Evolutionary conservation across 2,113 vertebrate genomes (phyloP).

Genomic region (Tragelaphus imberbis): DNA sequence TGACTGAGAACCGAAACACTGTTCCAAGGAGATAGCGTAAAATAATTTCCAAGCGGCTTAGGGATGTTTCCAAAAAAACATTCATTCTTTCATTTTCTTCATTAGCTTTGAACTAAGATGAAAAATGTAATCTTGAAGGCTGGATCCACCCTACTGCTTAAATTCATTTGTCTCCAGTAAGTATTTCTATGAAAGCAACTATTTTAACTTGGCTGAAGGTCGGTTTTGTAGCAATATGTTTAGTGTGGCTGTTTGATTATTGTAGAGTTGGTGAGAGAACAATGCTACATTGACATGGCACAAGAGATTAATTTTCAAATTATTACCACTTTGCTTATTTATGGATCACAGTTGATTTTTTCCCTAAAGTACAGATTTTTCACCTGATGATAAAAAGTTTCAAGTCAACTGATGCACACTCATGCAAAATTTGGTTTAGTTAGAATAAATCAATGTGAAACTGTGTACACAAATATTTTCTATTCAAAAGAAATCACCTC

Average conservation of each 20-base stretch:
- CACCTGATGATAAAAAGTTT: not conserved
- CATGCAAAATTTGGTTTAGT: not conserved
- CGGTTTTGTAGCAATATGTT: not conserved
- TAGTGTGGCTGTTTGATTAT: not conserved
- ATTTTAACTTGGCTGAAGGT: not conserved
- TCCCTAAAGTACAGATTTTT: not conserved
- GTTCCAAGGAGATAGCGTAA: not conserved
- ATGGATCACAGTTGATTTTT: not conserved
- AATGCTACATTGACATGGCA: not conserved
- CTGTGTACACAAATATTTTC: not conserved
- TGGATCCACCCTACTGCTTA: not conserved
- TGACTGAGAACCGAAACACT: not conserved
- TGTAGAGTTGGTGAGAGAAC: not conserved
- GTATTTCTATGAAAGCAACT: not conserved
- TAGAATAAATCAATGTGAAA: not conserved
- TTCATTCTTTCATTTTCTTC: not conserved
- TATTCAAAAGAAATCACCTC: not conserved
- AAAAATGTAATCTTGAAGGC: not conserved
- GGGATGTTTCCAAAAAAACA: not conserved
- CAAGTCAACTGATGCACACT: not conserved
- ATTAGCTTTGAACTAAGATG: not conserved
- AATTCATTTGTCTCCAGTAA: not conserved
- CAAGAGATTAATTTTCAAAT: not conserved
- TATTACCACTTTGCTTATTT: conserved; percentile 1
- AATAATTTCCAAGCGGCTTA: not conserved